Percentiles rank a stretch among this genome's conserved stretches.
phyloP scores from a whole-genome alignment of 1,140 invertebrate genomes.

The Brachionus plicatilis region DNA sequence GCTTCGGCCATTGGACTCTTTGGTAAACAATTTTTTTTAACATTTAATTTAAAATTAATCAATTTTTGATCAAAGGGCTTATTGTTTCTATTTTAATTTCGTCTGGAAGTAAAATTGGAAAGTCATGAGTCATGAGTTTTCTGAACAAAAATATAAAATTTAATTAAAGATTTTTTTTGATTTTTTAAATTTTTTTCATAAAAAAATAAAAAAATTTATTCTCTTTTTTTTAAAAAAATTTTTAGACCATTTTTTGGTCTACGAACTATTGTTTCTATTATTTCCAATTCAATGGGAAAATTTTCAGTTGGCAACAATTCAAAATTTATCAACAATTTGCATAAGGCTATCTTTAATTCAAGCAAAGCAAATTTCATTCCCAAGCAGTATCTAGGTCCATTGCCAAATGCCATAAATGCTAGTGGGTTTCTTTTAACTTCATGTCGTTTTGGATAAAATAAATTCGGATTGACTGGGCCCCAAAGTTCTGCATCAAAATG shows the following conservation, averaged over 20 bases:
- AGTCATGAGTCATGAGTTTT: not conserved
- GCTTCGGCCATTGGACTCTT: constrained; percentile 94
- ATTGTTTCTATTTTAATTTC: constrained; percentile 39
- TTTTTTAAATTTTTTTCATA: not conserved
- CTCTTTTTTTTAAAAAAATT: constrained; percentile 40
- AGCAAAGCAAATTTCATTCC: constrained; percentile 51
- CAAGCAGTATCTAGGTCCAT: constrained; percentile 54
- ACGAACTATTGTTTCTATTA: constrained; percentile 33
- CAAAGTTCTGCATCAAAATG: constrained; percentile 51
- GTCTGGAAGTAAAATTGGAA: not conserved
- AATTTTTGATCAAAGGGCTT: constrained; percentile 13
- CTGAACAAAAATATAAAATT: not conserved
- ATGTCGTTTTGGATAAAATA: constrained; percentile 50
- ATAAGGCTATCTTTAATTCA: constrained; percentile 48
- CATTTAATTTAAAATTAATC: too few species aligned
- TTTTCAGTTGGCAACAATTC: constrained; percentile 38
- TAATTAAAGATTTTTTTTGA: not conserved
- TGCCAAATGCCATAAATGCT: constrained; percentile 51
- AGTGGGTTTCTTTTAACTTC: constrained; percentile 44
- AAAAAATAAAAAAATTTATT: not conserved
- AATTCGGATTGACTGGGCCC: constrained; percentile 45
- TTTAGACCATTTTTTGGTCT: not conserved
- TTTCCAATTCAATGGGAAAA: constrained; percentile 38
- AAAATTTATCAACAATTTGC: not conserved
- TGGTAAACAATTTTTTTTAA: constrained; percentile 59